Evolutionary conservation across 2,797 vertebrate species (phyloP).

Genomic region (Scleropages formosus): DNA sequence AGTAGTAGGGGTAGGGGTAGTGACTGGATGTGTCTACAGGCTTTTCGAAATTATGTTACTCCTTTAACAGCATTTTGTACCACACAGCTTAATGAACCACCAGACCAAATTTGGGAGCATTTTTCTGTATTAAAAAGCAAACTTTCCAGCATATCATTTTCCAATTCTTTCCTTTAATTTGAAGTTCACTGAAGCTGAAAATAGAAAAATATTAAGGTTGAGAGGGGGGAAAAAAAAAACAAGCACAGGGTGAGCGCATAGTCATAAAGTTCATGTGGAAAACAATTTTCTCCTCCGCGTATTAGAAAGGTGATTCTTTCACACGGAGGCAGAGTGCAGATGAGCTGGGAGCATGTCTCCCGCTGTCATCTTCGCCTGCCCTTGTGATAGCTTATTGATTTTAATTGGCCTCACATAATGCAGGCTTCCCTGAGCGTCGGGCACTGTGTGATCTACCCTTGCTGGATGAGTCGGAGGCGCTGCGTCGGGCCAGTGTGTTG

Average conservation of each 20-base stretch:
- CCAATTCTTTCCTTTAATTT: conserved; percentile 23
- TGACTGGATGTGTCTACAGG: too few species aligned
- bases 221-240: conserved; percentile 14
- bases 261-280: conserved; percentile 22
- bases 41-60: background rate
- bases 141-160: conserved; percentile 1
- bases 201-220: background rate
- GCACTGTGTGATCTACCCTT: background rate
- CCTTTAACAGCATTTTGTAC: background rate
- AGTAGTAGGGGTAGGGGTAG: too few species aligned
- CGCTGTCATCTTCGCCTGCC: background rate
- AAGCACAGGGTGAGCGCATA: conserved; percentile 5
- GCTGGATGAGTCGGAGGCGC: background rate
- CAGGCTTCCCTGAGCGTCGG: background rate
- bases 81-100: background rate
- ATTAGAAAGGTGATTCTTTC: conserved; percentile 29
- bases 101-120: background rate
- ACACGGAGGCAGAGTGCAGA: background rate
- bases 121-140: conserved; percentile 15
- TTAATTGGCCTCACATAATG: conserved; percentile 31
- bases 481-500: background rate
- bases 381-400: conserved; percentile 33
- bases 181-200: conserved; percentile 24
- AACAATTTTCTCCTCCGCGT: conserved; percentile 28
- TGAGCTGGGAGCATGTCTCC: background rate